Evolutionary conservation across 2,113 vertebrate genomes (phyloP).

Genomic region (Opisthocomus hoazin): DNA sequence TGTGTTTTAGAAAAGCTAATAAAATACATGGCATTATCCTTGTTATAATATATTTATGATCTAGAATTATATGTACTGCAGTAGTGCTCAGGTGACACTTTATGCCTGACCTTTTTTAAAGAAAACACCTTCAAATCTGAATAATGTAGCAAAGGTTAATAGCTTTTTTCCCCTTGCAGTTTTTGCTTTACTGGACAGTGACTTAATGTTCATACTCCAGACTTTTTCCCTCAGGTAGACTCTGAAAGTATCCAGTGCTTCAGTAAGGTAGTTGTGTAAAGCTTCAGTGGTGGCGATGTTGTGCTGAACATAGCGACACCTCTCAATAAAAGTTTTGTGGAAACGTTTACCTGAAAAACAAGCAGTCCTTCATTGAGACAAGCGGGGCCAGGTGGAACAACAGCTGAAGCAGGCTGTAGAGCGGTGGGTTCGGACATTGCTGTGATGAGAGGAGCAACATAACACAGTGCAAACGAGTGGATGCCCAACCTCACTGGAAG

Average conservation of each 20-base stretch:
- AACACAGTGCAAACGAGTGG: rapidly evolving
- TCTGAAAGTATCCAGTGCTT: not conserved
- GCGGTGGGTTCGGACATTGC: not conserved
- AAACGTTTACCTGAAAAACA: not conserved
- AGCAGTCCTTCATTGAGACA: not conserved
- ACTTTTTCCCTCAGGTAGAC: not conserved
- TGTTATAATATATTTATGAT: not conserved
- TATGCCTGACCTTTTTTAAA: not conserved
- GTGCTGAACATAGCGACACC: not conserved
- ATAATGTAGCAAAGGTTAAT: not conserved
- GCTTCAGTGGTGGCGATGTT: not conserved
- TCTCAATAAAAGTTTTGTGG: not conserved
- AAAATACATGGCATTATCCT: not conserved
- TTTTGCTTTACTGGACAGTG: not conserved
- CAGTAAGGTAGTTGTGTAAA: not conserved
- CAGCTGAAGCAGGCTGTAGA: not conserved
- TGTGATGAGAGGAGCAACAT: not conserved
- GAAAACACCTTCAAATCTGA: not conserved
- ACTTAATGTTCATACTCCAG: not conserved
- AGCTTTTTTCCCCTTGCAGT: rapidly evolving
- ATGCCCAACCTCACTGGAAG: not conserved
- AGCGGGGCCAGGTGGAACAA: rapidly evolving
- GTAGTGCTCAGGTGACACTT: not conserved
- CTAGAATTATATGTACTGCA: not conserved
- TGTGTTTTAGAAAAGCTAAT: not conserved